Evolutionary conservation across 2,797 vertebrate species (phyloP).

Genomic region (Coregonus sp.): DNA sequence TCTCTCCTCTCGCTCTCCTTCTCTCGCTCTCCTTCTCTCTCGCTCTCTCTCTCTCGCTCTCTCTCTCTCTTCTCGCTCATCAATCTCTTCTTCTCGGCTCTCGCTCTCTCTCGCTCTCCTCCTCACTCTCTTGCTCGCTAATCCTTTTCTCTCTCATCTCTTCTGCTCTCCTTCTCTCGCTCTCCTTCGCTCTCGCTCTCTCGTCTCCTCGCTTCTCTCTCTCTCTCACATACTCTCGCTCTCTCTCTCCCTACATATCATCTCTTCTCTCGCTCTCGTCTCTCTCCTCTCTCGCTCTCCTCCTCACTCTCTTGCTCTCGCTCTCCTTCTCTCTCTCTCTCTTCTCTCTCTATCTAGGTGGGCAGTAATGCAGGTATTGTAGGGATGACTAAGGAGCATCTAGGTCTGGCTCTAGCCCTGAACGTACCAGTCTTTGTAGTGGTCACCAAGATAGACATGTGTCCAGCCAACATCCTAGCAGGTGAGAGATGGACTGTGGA

Average conservation of each 20-base stretch:
- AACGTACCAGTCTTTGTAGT: constrained; percentile 88
- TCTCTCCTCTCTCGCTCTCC: neutral
- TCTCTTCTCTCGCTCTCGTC: no score
- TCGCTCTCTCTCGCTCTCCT: neutral
- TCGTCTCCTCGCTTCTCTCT: no score
- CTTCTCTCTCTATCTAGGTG: constrained; percentile 64
- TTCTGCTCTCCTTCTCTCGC: no score
- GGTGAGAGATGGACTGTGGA: constrained; percentile 65
- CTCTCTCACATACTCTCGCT: neutral
- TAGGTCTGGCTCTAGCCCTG: constrained; percentile 84
- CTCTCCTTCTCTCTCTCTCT: neutral
- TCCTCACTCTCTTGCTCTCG: neutral
- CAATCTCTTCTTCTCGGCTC: no score
- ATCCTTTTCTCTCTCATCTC: no score
- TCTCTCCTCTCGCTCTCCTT: no score
- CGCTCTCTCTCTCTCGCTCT: no score
- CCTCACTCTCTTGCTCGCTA: neutral
- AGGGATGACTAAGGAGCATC: constrained; percentile 89
- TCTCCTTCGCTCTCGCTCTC: no score
- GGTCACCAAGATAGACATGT: constrained; percentile 91
- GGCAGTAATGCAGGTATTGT: constrained; percentile 88
- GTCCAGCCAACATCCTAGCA: constrained; percentile 87
- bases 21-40: neutral
- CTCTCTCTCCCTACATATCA: no score
- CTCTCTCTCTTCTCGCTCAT: no score